A percentile compares a stretch with the other conserved stretches of the same genome.
Evolutionary conservation across 2,888 invertebrate species (phyloP).

Genomic region (Ectemnius continuus): DNA sequence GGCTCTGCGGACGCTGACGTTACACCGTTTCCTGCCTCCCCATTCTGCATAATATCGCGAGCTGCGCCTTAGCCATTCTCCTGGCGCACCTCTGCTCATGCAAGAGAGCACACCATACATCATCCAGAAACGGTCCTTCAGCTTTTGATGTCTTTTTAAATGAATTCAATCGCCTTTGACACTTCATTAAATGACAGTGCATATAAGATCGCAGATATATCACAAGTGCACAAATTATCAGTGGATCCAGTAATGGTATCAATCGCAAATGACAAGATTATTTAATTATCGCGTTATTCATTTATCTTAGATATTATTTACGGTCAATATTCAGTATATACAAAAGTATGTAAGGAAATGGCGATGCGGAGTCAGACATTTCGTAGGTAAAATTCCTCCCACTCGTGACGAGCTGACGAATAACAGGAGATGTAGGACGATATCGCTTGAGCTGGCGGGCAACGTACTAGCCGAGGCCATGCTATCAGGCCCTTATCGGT

Average conservation of each 20-base stretch:
- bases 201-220: conserved; percentile 10
- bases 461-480: conserved; percentile 58
- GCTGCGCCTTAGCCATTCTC: conserved; percentile 41
- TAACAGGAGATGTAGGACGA: conserved; percentile 62
- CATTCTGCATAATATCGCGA: conserved; percentile 68
- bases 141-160: too few relatives aligned
- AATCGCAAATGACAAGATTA: conserved; percentile 21
- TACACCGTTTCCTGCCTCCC: conserved; percentile 61
- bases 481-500: conserved; percentile 60
- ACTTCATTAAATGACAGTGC: conserved; percentile 34
- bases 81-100: conserved; percentile 37
- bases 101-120: conserved; percentile 5
- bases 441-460: conserved; percentile 64
- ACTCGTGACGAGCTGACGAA: conserved; percentile 67
- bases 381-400: conserved; percentile 60
- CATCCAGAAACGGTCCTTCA: not conserved
- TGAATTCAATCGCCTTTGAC: conserved; percentile 49
- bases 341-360: not conserved
- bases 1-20: conserved; percentile 56
- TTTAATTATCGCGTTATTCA: conserved; percentile 41
- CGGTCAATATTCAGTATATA: not conserved
- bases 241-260: conserved; percentile 27
- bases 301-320: conserved; percentile 12
- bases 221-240: conserved; percentile 42
- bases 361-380: conserved; percentile 17